phyloP scores from a whole-genome alignment of 2,888 invertebrate genomes.

The Cephus rjabovi region DNA sequence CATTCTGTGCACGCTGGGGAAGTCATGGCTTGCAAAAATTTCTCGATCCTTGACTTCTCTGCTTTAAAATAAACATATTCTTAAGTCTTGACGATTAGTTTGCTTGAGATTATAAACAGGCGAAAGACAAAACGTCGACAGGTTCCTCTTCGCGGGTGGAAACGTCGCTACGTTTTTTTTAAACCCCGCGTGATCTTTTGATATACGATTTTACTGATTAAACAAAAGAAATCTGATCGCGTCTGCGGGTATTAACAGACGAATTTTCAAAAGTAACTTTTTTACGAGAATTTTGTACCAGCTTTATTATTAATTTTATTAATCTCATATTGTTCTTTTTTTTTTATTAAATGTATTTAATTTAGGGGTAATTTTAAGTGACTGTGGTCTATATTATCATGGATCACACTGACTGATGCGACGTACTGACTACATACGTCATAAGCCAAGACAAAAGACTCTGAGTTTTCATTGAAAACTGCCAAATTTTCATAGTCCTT shows the following conservation, averaged over 20 bases:
- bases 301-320: conserved; percentile 8
- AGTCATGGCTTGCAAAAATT: not conserved
- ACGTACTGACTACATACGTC: not conserved
- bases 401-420: not conserved
- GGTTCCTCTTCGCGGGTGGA: not conserved
- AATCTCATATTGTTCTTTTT: conserved; percentile 9
- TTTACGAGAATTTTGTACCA: conserved; percentile 19
- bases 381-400: not conserved
- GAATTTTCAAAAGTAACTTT: conserved; percentile 17
- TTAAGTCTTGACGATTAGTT: not conserved
- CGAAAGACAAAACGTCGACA: not conserved
- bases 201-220: conserved; percentile 6
- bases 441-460: not conserved
- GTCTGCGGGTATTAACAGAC: conserved; percentile 25
- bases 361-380: not conserved
- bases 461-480: not conserved
- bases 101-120: not conserved
- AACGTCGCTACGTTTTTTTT: not conserved
- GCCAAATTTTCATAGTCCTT: not conserved
- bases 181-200: not conserved
- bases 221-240: conserved; percentile 21
- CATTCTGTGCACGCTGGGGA: conserved; percentile 1
- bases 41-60: not conserved
- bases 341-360: conserved; percentile 20
- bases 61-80: not conserved